A percentile compares a stretch with the other conserved stretches of the same genome.
These are phyloP conservation scores for Callithrix jacchus DNA, from an alignment of 2,113 vertebrate genomes.

Conservation along the genomic window DNA sequence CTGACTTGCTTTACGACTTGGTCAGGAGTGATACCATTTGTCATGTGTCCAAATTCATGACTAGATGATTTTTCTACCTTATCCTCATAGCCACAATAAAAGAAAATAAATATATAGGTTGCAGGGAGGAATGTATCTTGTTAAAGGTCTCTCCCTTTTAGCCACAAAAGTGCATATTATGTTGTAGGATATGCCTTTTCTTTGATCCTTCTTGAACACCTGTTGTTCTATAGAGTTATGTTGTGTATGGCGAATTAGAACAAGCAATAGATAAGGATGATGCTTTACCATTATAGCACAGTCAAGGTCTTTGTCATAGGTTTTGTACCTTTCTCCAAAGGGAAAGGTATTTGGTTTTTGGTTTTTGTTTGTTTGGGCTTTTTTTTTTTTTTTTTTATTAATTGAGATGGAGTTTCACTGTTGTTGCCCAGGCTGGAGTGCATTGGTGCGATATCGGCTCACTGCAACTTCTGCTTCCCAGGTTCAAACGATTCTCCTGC, in stretches of 20 bases:
- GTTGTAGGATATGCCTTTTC: neutral
- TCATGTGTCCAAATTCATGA: neutral
- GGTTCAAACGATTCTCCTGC: too few relatives aligned
- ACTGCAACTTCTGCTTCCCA: too few relatives aligned
- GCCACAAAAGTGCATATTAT: neutral
- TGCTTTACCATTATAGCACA: neutral
- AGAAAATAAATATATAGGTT: neutral
- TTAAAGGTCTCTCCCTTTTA: neutral
- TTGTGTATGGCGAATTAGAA: neutral
- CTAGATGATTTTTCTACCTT: neutral
- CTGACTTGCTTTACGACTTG: neutral
- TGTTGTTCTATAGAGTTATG: neutral
- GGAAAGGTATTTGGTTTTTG: too few relatives aligned
- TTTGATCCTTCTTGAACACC: neutral
- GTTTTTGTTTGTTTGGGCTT: neutral
- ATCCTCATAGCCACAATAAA: neutral
- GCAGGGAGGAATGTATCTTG: neutral
- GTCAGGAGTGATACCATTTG: neutral
- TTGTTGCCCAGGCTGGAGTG: too few relatives aligned
- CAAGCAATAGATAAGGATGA: neutral
- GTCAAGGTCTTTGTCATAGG: neutral
- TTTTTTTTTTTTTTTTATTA: too few relatives aligned
- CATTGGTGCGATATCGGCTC: fast-evolving
- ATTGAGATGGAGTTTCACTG: too few relatives aligned
- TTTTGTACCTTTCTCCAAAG: neutral